Base-by-base conservation (phyloP, 2,888 invertebrate genomes). In the Amaurobius ferox region DNA sequence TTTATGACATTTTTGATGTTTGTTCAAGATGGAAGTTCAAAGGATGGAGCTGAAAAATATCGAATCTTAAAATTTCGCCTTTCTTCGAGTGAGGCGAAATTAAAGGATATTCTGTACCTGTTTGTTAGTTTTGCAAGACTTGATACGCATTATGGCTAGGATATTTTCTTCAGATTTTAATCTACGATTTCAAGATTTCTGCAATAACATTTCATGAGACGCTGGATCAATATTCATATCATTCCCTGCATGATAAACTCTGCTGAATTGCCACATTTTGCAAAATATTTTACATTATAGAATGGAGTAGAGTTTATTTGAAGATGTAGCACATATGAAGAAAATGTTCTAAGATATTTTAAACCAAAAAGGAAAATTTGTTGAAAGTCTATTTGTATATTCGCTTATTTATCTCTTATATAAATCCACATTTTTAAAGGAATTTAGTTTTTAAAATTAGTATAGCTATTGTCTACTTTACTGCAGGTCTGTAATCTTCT, bases 141-240 rank as follows among this genome's bases (percentile, higher is more conserved):
- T 23, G 44, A 2, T 7, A 23, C 23, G 3, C 55, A 55, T 55
- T 23, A 55, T 55, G 55, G 23, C 23, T 55, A 5, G 23, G 19
- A 55, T 55, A 19, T 55, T 76, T 67, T 44, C 66, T 30, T 26
- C 48, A 76, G 44, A 66, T 76, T 76, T 76, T 76, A 76, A 76
- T 76, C 66, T 76, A 48, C 44, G 40, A 35, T 74, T 61, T 40
- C 64, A 9, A 44, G 66, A 29, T 30, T 67, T 76, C 48, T 32
- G 67, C 67, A 67, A 67, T 67, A 76, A 67, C 67, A 76, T 76
- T 76, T 48, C 30, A 67, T 64, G 66, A 7, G 35, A 67, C 32
- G 48, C 26, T 30, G 44, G 48, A 44, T 66, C 76, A 67, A 76
- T 66, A 76, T 76, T n/a, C 64, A 64, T n/a, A 64, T 3, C 5